phyloP scores from a whole-genome alignment of 1,140 invertebrate genomes.

The Saccostrea echinata region DNA sequence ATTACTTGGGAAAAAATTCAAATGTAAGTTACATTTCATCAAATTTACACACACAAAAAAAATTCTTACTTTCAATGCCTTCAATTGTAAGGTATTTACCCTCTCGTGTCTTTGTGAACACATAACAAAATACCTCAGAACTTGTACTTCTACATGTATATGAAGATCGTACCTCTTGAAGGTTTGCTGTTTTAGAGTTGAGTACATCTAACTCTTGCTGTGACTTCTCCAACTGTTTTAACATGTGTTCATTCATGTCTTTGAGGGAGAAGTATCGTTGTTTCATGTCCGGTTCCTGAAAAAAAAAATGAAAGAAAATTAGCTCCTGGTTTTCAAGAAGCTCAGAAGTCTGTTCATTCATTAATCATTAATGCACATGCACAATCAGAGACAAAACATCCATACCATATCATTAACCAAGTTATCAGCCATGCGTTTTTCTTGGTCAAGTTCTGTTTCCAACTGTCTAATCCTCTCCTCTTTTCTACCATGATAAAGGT shows the following conservation, averaged over 20 bases:
- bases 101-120: no score
- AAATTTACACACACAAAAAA: not conserved
- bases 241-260: conserved; percentile 81
- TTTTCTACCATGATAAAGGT: conserved; percentile 75
- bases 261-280: conserved; percentile 82
- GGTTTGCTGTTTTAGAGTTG: conserved; percentile 84
- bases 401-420: conserved; percentile 83
- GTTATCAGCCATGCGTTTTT: conserved; percentile 84
- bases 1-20: no score
- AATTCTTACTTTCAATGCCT: no score
- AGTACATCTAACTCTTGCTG: conserved; percentile 85
- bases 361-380: not conserved
- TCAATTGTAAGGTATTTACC: no score
- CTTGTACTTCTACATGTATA: no score
- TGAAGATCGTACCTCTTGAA: conserved; percentile 82
- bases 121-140: no score
- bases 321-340: not conserved
- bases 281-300: conserved; percentile 79
- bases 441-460: conserved; percentile 86
- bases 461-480: conserved; percentile 86
- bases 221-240: conserved; percentile 84
- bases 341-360: not conserved
- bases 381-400: not conserved
- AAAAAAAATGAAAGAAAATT: conserved; percentile 29
- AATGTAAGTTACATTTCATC: no score